phyloP scores from a whole-genome alignment of 1,140 invertebrate genomes.

The Lepidurus apus region DNA sequence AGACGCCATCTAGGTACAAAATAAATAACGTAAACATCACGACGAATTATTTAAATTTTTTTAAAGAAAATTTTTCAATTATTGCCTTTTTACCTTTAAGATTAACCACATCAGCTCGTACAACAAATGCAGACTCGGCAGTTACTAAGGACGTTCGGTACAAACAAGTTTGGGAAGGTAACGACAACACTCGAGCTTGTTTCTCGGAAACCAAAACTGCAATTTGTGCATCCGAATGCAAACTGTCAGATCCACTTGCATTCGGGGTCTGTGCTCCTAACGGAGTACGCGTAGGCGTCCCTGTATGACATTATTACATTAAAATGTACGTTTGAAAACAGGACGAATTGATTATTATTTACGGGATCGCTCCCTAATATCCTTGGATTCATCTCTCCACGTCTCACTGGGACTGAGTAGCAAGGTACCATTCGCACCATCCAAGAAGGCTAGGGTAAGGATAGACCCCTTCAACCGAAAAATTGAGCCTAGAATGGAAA shows the following conservation, averaged over 20 bases:
- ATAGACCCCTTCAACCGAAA: constrained; percentile 92
- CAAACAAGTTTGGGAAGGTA: constrained; percentile 88
- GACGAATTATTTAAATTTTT: background rate
- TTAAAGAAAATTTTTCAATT: background rate
- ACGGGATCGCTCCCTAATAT: constrained; percentile 51
- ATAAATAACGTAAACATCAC: background rate
- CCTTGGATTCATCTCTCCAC: constrained; percentile 73
- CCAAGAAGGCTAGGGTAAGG: constrained; percentile 87
- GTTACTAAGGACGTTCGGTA: constrained; percentile 75
- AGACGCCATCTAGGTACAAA: constrained; percentile 66
- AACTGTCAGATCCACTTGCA: constrained; percentile 40
- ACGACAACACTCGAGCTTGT: constrained; percentile 84
- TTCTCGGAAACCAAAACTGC: constrained; percentile 90
- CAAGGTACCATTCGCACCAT: constrained; percentile 75
- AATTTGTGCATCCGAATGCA: constrained; percentile 77
- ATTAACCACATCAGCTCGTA: constrained; percentile 87
- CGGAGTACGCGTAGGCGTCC: constrained; percentile 55
- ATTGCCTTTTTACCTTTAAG: constrained; percentile 66
- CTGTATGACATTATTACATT: constrained; percentile 40
- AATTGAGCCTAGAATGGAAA: constrained; percentile 65
- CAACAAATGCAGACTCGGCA: constrained; percentile 74
- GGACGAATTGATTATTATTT: background rate
- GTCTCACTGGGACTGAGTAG: constrained; percentile 77
- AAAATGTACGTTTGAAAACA: background rate
- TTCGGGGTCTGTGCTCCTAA: constrained; percentile 15